A percentile compares a stretch with the other conserved stretches of the same genome.
Evolutionary conservation across 2,888 invertebrate species (phyloP).

Genomic region (Diplolepis rosae): DNA sequence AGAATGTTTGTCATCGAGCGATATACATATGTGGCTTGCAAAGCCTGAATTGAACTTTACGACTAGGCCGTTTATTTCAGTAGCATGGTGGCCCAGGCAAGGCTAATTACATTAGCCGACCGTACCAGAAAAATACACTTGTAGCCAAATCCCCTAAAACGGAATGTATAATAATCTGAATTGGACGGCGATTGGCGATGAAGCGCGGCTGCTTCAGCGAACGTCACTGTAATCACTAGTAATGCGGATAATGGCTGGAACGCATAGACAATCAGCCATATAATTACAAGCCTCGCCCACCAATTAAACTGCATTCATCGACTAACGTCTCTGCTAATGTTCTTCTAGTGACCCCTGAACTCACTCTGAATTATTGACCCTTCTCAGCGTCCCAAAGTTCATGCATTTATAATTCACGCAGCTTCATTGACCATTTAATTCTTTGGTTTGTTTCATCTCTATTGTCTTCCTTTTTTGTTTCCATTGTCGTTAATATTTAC

Average conservation of each 20-base stretch:
- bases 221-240: conserved; percentile 66
- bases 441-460: too few relatives aligned
- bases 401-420: background rate
- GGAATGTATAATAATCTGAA: conserved; percentile 61
- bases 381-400: background rate
- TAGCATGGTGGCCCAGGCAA: conserved; percentile 39
- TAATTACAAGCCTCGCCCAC: conserved; percentile 63
- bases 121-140: conserved; percentile 58
- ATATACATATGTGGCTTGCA: background rate
- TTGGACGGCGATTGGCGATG: conserved; percentile 42
- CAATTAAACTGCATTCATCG: conserved; percentile 62
- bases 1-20: conserved; percentile 2
- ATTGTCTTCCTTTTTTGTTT: background rate
- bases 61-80: conserved; percentile 51
- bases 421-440: background rate
- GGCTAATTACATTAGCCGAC: conserved; percentile 60
- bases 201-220: conserved; percentile 50
- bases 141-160: conserved; percentile 59
- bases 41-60: conserved; percentile 16
- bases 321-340: conserved; percentile 28
- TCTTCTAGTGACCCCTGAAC: conserved; percentile 1
- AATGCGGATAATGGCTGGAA: conserved; percentile 62
- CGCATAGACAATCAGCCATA: conserved; percentile 64
- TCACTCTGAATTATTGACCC: background rate
- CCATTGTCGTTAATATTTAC: background rate